Percentiles rank a stretch among this genome's conserved stretches.
phyloP scores from a whole-genome alignment of 2,888 invertebrate genomes.

The Eurytoma californica region DNA sequence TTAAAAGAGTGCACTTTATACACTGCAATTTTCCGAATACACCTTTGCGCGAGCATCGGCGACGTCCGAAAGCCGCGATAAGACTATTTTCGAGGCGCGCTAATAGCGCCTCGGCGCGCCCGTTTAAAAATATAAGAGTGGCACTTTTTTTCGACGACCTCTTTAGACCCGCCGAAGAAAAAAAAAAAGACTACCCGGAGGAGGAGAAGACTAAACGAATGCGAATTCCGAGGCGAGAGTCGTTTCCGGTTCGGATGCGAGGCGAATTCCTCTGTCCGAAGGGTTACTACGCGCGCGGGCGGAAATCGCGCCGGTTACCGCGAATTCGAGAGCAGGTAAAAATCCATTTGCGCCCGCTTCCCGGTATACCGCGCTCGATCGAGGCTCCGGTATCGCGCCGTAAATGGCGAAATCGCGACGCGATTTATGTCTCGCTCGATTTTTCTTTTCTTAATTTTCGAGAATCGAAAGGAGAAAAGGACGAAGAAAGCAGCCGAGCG shows the following conservation, averaged over 20 bases:
- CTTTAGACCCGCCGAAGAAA: not conserved
- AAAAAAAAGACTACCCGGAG: too few species aligned
- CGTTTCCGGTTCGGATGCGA: constrained; percentile 49
- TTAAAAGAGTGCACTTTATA: too few species aligned
- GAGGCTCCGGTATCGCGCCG: not conserved
- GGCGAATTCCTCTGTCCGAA: constrained; percentile 21
- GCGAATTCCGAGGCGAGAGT: constrained; percentile 28
- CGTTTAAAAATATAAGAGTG: not conserved
- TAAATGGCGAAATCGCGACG: not conserved
- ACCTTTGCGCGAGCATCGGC: too few species aligned
- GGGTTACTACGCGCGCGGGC: not conserved
- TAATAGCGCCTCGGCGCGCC: too few species aligned
- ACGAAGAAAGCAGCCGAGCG: too few species aligned
- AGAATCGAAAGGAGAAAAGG: too few species aligned
- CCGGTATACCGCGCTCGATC: constrained; percentile 18
- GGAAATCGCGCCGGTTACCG: constrained; percentile 47
- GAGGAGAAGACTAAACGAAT: not conserved
- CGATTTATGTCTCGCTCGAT: too few species aligned
- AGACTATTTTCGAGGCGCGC: too few species aligned
- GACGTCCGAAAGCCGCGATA: too few species aligned
- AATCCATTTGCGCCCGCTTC: constrained; percentile 30
- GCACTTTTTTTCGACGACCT: not conserved
- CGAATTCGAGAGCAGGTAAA: constrained; percentile 50
- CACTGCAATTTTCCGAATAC: too few species aligned
- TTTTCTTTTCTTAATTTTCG: too few species aligned